These are phyloP conservation scores for Labeo catla DNA, from an alignment of 2,113 vertebrate species.

Conservation along the genomic window DNA sequence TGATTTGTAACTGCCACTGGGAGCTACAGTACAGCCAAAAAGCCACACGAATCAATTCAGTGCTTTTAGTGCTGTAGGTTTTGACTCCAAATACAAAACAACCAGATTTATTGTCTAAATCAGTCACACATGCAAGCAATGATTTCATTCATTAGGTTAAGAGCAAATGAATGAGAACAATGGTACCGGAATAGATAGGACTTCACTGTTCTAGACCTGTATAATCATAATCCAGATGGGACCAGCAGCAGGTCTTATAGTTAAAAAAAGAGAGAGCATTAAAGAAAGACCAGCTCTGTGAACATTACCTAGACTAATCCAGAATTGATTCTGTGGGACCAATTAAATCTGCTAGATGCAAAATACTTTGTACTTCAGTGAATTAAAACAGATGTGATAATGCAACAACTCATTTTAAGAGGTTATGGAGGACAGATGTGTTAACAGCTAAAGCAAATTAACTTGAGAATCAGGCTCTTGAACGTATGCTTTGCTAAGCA, in stretches of 20 bases:
- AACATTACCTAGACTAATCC: background rate
- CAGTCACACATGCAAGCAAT: background rate
- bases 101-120: background rate
- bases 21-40: background rate
- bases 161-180: background rate
- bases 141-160: background rate
- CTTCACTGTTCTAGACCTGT: background rate
- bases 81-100: background rate
- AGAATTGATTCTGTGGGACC: conserved; percentile 46
- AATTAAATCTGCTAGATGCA: conserved; percentile 49
- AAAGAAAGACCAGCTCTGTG: background rate
- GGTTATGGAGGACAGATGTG: conserved; percentile 20
- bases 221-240: background rate
- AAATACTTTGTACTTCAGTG: conserved; percentile 19
- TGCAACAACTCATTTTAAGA: conserved; percentile 17
- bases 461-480: background rate
- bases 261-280: background rate
- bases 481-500: conserved; percentile 5
- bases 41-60: conserved; percentile 5
- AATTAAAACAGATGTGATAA: conserved; percentile 30
- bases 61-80: background rate
- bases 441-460: conserved; percentile 24
- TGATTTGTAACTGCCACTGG: conserved; percentile 16
- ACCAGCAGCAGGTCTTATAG: background rate
- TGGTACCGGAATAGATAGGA: background rate